Conservation (phyloP, 64 coral and sea anemone genomes). For the Anthopleura sola region DNA sequence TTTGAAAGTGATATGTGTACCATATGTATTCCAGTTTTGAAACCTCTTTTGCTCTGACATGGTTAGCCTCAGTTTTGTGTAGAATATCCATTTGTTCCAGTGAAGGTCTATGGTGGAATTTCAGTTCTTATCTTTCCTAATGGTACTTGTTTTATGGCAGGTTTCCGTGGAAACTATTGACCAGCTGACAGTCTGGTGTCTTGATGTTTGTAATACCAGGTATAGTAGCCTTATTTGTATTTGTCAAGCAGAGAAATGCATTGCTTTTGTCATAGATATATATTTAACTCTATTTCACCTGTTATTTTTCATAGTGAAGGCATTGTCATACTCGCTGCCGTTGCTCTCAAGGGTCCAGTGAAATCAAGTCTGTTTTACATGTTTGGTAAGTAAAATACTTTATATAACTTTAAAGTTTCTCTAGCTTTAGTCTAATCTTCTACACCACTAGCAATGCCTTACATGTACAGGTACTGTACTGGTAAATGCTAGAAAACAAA, state of each 20-base stretch:
- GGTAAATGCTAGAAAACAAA: background rate
- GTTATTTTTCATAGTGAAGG: constrained; percentile 5
- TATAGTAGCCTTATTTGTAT: background rate
- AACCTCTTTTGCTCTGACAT: no score
- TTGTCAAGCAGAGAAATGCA: background rate
- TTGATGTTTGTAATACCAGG: constrained; percentile 11
- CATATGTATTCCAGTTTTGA: no score
- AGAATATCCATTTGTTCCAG: no score
- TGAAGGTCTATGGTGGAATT: no score
- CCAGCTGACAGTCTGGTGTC: constrained; percentile 12
- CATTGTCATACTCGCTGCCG: constrained; percentile 48
- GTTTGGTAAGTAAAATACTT: constrained; percentile 36
- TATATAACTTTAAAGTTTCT: no score
- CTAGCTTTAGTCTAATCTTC: background rate
- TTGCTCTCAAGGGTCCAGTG: constrained; percentile 35
- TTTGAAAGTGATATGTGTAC: background rate
- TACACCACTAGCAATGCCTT: no score
- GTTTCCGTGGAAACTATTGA: constrained; percentile 26
- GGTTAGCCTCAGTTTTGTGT: no score
- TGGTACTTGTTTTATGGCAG: background rate
- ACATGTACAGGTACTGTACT: no score
- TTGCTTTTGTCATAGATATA: no score
- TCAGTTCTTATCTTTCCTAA: no score
- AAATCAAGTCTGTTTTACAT: constrained; percentile 38
- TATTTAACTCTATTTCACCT: background rate